These are phyloP conservation scores for Clinocottus analis DNA, from an alignment of 2,113 vertebrate genomes.

Conservation along the genomic window DNA sequence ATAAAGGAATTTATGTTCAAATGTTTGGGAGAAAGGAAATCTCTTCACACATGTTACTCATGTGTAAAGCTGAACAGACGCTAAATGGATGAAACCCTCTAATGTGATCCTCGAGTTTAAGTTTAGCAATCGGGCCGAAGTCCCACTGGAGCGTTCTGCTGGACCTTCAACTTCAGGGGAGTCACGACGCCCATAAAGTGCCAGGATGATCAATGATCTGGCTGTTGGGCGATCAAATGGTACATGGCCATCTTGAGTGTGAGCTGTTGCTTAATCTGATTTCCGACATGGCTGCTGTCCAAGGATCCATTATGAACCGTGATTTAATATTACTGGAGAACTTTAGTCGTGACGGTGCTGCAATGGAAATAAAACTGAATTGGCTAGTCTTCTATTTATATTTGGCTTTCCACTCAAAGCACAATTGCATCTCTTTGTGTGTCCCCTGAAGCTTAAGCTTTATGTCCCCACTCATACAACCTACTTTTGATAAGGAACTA, in stretches of 20 bases:
- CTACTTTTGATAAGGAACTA: background rate
- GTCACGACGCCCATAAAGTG: background rate
- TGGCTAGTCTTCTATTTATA: background rate
- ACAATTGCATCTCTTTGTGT: background rate
- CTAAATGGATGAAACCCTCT: background rate
- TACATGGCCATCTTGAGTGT: background rate
- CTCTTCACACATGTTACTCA: background rate
- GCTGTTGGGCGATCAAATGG: background rate
- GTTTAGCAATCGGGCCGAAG: background rate
- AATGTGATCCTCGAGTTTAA: background rate
- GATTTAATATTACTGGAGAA: background rate
- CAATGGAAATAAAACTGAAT: background rate
- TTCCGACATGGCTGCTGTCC: background rate
- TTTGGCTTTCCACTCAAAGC: background rate
- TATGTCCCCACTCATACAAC: background rate
- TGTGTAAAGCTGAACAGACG: background rate
- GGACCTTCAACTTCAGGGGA: background rate
- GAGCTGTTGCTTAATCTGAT: background rate
- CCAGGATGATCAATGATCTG: background rate
- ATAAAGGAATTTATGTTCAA: slow-evolving; percentile 5
- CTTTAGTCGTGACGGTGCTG: background rate
- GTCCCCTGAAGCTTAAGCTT: background rate
- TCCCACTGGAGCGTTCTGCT: background rate
- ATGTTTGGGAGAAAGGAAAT: background rate
- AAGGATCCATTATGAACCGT: background rate